Conservation (phyloP, 2,113 vertebrate genomes). For the Tricholaema leucomelas region DNA sequence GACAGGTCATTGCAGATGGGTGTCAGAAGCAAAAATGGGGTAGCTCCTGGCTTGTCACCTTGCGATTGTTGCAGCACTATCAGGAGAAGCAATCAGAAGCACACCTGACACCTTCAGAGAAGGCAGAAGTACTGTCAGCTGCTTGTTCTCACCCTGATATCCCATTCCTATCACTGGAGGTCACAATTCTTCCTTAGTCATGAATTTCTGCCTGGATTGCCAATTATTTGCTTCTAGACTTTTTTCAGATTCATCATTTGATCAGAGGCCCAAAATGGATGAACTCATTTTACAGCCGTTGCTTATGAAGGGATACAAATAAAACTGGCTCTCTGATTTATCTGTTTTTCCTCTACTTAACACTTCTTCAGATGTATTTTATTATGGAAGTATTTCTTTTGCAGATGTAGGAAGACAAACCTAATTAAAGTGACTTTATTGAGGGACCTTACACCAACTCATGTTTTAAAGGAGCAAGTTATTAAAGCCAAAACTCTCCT, state of each 20-base stretch:
- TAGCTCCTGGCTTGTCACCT: background rate
- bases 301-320: background rate
- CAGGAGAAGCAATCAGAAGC: background rate
- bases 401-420: background rate
- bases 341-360: background rate
- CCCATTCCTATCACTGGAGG: background rate
- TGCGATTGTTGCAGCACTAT: background rate
- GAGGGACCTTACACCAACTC: background rate
- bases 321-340: background rate
- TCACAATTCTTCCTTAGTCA: background rate
- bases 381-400: conserved; percentile 10
- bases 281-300: background rate
- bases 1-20: background rate
- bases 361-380: conserved; percentile 5
- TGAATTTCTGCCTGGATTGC: background rate
- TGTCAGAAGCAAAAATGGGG: background rate
- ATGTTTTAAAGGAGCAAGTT: conserved; percentile 8
- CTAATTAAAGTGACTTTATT: conserved; percentile 14
- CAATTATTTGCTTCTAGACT: background rate
- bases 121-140: conserved; percentile 12
- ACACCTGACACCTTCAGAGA: background rate
- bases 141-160: background rate
- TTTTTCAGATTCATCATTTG: background rate
- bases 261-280: background rate
- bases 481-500: background rate